phyloP scores from a whole-genome alignment of 2,888 invertebrate genomes.

The Girardia tigrina region DNA sequence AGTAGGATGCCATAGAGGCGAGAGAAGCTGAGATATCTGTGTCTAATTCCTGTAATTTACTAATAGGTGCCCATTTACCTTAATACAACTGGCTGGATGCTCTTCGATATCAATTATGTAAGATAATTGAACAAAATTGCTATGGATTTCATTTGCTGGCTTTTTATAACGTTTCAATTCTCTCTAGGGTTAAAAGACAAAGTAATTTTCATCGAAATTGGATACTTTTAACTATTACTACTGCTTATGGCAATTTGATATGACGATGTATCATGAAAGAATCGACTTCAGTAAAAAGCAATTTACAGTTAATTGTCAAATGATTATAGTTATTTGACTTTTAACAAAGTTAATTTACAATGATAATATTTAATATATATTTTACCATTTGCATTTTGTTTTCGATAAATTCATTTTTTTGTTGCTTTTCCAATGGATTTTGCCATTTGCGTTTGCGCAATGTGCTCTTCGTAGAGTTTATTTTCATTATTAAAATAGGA shows the following conservation, averaged over 20 bases:
- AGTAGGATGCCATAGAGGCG: slow-evolving; percentile 17
- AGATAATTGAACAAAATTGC: slow-evolving; percentile 23
- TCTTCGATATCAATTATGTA: slow-evolving; percentile 20
- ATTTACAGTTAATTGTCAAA: slow-evolving; percentile 18
- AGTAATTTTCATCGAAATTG: slow-evolving; percentile 23
- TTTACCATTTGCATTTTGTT: no score
- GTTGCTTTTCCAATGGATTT: no score
- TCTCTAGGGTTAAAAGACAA: slow-evolving; percentile 14
- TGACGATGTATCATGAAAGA: slow-evolving; percentile 6
- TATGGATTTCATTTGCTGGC: slow-evolving; percentile 17
- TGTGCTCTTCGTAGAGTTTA: no score
- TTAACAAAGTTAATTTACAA: background rate
- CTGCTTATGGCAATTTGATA: slow-evolving; percentile 19
- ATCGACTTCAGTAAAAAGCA: slow-evolving; percentile 9
- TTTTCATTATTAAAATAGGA: no score
- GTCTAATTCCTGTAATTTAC: slow-evolving; percentile 23
- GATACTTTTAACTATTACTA: slow-evolving; percentile 23
- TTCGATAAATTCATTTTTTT: no score
- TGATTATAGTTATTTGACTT: slow-evolving; percentile 7
- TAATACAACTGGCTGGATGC: slow-evolving; percentile 23
- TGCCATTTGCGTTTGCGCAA: no score
- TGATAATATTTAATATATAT: slow-evolving; percentile 16
- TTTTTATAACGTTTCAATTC: slow-evolving; percentile 23
- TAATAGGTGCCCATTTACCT: slow-evolving; percentile 23
- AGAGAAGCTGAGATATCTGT: slow-evolving; percentile 11